phyloP scores from a whole-genome alignment of 2,113 vertebrate genomes.

The Tenrec ecaudatus region DNA sequence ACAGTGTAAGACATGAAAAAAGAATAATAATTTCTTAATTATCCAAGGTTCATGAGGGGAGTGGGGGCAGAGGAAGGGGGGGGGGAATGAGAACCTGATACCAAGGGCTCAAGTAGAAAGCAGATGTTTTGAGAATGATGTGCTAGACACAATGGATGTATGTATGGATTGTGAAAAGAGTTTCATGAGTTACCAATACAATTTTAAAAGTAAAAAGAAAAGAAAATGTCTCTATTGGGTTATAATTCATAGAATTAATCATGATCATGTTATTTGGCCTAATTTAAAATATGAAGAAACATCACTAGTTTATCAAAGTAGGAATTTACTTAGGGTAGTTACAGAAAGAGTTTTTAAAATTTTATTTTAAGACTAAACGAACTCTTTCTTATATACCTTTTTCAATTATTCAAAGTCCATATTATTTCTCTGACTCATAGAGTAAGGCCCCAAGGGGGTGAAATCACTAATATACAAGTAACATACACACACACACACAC shows the following conservation, averaged over 20 bases:
- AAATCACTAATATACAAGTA: neutral
- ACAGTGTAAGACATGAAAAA: too few species aligned
- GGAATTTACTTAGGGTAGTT: slow-evolving; percentile 5
- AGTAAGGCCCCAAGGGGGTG: neutral
- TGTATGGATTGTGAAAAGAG: too few species aligned
- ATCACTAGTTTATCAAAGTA: slow-evolving; percentile 1
- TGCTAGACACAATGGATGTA: too few species aligned
- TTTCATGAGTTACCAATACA: too few species aligned
- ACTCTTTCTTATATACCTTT: neutral
- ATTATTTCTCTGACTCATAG: slow-evolving; percentile 16
- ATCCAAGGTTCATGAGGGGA: too few species aligned
- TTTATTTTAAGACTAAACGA: slow-evolving; percentile 19
- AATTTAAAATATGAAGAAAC: slow-evolving; percentile 35
- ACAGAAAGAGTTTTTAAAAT: neutral
- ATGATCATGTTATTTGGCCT: neutral
- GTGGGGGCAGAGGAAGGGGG: too few species aligned
- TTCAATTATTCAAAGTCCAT: slow-evolving; percentile 26
- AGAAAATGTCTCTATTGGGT: neutral
- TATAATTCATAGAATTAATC: neutral
- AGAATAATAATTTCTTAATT: too few species aligned
- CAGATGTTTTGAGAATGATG: too few species aligned
- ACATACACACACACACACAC: neutral
- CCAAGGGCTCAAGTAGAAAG: too few species aligned
- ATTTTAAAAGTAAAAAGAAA: too few species aligned
- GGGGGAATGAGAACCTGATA: too few species aligned